Percentiles rank a stretch among this genome's conserved stretches.
These are phyloP conservation scores for Drosophila parvula DNA, from an alignment of 1,140 invertebrate species.

Conservation along the genomic window DNA sequence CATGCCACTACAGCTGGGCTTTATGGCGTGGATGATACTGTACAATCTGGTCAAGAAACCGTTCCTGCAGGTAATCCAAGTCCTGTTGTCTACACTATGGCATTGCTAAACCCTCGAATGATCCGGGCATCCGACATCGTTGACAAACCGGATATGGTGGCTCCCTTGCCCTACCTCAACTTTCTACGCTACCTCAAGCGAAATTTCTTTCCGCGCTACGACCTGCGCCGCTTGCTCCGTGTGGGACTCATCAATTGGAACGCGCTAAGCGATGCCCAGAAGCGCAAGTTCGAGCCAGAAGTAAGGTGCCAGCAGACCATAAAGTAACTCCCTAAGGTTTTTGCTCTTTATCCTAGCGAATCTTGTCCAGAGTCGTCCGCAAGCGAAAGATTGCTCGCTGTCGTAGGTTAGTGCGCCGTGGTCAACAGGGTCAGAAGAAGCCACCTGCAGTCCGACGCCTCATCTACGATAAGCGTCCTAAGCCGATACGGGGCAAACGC, in stretches of 20 bases:
- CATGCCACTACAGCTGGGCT: background rate
- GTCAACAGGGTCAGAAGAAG: background rate
- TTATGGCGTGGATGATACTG: constrained; percentile 9
- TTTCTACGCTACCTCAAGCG: constrained; percentile 54
- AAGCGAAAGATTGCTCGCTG: background rate
- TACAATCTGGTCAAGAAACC: constrained; percentile 3
- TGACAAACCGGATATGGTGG: constrained; percentile 27
- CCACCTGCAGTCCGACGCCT: constrained; percentile 14
- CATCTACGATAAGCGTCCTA: constrained; percentile 35
- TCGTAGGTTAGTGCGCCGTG: constrained; percentile 9
- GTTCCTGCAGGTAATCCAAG: background rate
- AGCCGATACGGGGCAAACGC: background rate
- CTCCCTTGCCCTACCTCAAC: constrained; percentile 52
- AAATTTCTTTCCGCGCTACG: constrained; percentile 10
- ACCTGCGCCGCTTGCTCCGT: constrained; percentile 32
- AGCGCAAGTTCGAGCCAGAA: constrained; percentile 27
- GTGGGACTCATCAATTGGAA: constrained; percentile 40
- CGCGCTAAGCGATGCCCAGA: constrained; percentile 23
- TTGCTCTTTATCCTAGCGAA: constrained; percentile 17
- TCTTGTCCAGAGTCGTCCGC: constrained; percentile 35
- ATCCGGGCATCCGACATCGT: constrained; percentile 25
- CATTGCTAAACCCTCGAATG: background rate
- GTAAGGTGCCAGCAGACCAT: constrained; percentile 17
- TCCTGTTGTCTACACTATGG: background rate
- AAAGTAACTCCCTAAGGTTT: background rate